Conservation (phyloP, 1,140 invertebrate species). For the Drosophila auraria region DNA sequence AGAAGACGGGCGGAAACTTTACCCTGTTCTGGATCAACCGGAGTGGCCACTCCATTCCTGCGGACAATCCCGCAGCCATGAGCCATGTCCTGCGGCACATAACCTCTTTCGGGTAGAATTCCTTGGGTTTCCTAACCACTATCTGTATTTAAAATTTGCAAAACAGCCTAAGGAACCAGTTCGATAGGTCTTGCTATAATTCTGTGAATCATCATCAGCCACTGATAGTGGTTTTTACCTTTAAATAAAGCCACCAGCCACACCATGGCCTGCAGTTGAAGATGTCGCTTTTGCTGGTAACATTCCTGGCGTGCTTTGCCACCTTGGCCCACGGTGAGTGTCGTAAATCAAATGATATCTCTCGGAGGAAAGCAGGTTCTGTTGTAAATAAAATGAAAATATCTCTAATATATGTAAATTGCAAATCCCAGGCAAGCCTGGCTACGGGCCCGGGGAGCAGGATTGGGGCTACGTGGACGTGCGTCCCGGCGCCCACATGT, state of each 20-base stretch:
- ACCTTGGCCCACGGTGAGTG: conserved; percentile 41
- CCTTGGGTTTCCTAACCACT: neutral
- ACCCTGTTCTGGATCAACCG: conserved; percentile 90
- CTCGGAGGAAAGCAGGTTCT: neutral
- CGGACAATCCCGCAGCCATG: conserved; percentile 77
- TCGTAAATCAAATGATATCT: conserved; percentile 14
- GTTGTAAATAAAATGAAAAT: neutral
- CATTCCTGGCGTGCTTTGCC: conserved; percentile 33
- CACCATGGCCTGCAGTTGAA: conserved; percentile 25
- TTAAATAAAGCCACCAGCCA: conserved; percentile 23
- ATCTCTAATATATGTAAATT: neutral
- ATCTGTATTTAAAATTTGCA: neutral
- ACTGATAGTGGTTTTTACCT: conserved; percentile 30
- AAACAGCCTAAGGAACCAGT: conserved; percentile 2
- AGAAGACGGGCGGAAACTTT: conserved; percentile 89
- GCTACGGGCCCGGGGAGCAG: conserved; percentile 88
- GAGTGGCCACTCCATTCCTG: conserved; percentile 87
- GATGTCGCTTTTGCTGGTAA: conserved; percentile 41
- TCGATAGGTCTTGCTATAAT: neutral
- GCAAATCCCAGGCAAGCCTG: conserved; percentile 63
- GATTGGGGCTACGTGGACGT: conserved; percentile 90
- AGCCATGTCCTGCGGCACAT: conserved; percentile 66
- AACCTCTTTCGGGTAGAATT: conserved; percentile 63
- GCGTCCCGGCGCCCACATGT: conserved; percentile 90
- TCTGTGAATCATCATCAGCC: neutral